phyloP scores from a whole-genome alignment of 2,113 vertebrate species.

The Ceuthmochares aereus region DNA sequence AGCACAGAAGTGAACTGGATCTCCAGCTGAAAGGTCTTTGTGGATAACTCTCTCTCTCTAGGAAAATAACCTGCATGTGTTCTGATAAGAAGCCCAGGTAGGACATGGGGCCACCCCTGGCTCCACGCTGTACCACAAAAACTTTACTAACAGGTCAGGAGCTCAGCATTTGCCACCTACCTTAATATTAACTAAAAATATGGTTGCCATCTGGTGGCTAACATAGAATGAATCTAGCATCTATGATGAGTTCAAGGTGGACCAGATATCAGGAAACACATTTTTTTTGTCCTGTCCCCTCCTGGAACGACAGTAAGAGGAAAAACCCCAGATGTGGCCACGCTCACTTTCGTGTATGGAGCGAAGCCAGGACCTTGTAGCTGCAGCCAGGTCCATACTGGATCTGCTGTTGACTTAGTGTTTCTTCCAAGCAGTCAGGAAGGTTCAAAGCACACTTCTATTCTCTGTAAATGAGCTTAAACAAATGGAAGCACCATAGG shows the following conservation, averaged over 20 bases:
- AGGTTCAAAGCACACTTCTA: neutral
- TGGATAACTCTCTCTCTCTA: neutral
- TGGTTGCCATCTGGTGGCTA: slow-evolving; percentile 52
- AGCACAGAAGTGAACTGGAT: neutral
- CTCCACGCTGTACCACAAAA: neutral
- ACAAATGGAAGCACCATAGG: neutral
- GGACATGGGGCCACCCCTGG: neutral
- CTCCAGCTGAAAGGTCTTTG: neutral
- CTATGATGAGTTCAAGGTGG: neutral
- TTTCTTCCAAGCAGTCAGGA: neutral
- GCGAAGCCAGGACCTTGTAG: neutral
- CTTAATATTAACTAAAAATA: neutral
- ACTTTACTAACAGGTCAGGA: neutral
- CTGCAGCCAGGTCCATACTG: neutral
- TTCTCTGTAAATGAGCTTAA: neutral
- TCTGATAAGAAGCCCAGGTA: neutral
- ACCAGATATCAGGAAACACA: neutral
- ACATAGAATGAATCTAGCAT: neutral
- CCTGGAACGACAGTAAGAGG: fast-evolving
- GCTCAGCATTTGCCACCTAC: neutral
- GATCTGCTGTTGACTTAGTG: fast-evolving
- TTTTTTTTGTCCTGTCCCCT: neutral
- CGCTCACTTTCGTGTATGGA: fast-evolving
- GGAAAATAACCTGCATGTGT: neutral
- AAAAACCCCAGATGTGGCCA: neutral